Evolutionary conservation across 2,797 vertebrate genomes (phyloP).

Genomic region (Pangasius sanitwongsei): DNA sequence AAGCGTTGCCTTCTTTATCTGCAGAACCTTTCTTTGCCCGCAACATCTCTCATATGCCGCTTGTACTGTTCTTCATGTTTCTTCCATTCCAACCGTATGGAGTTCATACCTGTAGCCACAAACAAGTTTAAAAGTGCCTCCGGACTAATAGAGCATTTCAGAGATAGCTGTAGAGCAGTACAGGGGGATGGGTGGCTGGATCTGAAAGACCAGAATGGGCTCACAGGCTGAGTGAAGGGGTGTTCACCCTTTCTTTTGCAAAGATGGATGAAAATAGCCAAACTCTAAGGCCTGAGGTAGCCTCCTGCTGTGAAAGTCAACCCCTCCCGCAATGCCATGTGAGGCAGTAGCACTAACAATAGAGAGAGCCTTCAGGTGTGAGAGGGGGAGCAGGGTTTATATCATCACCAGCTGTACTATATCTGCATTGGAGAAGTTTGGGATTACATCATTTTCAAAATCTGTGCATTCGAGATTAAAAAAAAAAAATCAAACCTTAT

Average conservation of each 20-base stretch:
- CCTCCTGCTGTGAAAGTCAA: slow-evolving; percentile 1
- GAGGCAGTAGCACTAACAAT: neutral
- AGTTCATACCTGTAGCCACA: neutral
- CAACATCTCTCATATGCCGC: neutral
- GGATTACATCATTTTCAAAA: neutral
- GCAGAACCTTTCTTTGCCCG: neutral
- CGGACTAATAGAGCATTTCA: neutral
- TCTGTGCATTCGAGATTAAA: neutral
- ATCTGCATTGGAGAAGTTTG: neutral
- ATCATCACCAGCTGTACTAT: neutral
- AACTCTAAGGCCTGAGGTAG: slow-evolving; percentile 24
- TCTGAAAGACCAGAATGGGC: neutral
- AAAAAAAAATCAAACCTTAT: neutral
- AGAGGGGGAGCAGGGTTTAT: neutral
- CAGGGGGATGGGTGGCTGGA: slow-evolving; percentile 1
- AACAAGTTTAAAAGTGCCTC: neutral
- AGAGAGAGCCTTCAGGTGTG: slow-evolving; percentile 3
- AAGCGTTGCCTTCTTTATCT: neutral
- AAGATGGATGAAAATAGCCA: slow-evolving; percentile 11
- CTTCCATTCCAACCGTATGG: neutral
- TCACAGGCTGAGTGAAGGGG: neutral
- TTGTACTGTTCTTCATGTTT: neutral
- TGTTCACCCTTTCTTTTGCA: slow-evolving; percentile 7
- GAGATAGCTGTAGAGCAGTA: neutral
- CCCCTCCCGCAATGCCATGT: neutral